Conservation (phyloP, 2,797 vertebrate genomes). For the Pyrocephalus nanus region DNA sequence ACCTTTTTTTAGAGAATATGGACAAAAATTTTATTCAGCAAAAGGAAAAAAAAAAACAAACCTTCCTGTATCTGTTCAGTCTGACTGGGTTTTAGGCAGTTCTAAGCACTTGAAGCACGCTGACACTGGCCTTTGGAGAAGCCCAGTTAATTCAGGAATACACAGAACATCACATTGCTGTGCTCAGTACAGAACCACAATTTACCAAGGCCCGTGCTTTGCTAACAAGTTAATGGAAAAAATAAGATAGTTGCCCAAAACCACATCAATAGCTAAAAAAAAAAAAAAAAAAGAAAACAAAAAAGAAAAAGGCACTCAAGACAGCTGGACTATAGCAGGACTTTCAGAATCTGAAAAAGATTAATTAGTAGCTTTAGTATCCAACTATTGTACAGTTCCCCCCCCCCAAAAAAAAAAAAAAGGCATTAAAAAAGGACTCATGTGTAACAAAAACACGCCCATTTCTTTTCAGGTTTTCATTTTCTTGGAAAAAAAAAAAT, state of each 20-base stretch:
- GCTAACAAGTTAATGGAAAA: background rate
- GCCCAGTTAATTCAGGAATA: background rate
- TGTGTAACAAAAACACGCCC: background rate
- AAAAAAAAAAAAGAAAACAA: too few species aligned
- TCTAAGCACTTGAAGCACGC: background rate
- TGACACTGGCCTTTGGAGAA: background rate
- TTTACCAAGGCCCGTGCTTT: background rate
- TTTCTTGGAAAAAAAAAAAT: background rate
- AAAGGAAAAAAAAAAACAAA: background rate
- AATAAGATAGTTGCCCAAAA: background rate
- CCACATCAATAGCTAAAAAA: background rate
- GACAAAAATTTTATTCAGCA: background rate
- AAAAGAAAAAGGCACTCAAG: background rate
- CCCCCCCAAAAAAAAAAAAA: background rate
- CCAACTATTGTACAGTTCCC: background rate
- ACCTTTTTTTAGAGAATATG: background rate
- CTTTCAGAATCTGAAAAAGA: background rate
- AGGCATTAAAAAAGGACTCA: background rate
- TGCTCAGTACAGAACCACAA: background rate
- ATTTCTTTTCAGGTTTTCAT: background rate
- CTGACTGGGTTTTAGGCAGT: background rate
- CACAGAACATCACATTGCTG: background rate
- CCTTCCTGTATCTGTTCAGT: background rate
- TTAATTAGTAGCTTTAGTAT: background rate
- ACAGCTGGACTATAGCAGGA: background rate